These are phyloP conservation scores for Phasia obesa DNA, from an alignment of 2,888 invertebrate genomes.

Conservation along the genomic window DNA sequence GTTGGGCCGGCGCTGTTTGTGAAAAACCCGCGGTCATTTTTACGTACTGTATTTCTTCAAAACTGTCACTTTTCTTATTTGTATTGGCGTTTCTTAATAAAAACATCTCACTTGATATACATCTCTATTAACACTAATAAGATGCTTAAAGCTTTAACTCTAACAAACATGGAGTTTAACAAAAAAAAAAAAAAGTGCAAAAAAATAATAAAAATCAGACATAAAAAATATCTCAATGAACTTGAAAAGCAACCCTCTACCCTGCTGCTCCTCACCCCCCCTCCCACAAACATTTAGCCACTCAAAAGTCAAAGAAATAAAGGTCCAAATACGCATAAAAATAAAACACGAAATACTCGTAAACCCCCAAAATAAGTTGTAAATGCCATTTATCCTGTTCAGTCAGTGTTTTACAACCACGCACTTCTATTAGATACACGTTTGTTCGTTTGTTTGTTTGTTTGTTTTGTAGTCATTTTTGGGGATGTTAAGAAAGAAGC, in stretches of 20 bases:
- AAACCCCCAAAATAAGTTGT: slow-evolving; percentile 45
- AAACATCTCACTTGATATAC: slow-evolving; percentile 80
- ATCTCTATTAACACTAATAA: slow-evolving; percentile 78
- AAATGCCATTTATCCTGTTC: slow-evolving; percentile 48
- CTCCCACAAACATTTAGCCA: not conserved
- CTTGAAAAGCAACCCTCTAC: slow-evolving; percentile 65
- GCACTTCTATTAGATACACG: slow-evolving; percentile 14
- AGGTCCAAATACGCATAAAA: slow-evolving; percentile 62
- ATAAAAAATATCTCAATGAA: slow-evolving; percentile 61
- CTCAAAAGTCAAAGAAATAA: slow-evolving; percentile 45
- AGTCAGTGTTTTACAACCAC: slow-evolving; percentile 28
- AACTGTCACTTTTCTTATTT: slow-evolving; percentile 70
- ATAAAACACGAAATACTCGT: slow-evolving; percentile 72
- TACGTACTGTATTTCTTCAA: slow-evolving; percentile 66
- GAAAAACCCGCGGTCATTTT: slow-evolving; percentile 80
- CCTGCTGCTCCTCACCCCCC: not conserved
- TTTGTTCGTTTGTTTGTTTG: not conserved
- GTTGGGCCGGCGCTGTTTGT: slow-evolving; percentile 78
- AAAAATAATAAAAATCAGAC: not conserved
- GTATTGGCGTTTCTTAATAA: slow-evolving; percentile 69
- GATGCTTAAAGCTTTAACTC: slow-evolving; percentile 62
- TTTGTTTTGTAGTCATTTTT: slow-evolving; percentile 22
- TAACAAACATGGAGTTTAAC: slow-evolving; percentile 48
- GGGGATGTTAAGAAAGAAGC: slow-evolving; percentile 62
- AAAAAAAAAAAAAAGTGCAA: slow-evolving; percentile 72